These are phyloP conservation scores for Nesometra sesokonis DNA, from an alignment of 35 echinoderm and acorn worm species.

Conservation along the genomic window DNA sequence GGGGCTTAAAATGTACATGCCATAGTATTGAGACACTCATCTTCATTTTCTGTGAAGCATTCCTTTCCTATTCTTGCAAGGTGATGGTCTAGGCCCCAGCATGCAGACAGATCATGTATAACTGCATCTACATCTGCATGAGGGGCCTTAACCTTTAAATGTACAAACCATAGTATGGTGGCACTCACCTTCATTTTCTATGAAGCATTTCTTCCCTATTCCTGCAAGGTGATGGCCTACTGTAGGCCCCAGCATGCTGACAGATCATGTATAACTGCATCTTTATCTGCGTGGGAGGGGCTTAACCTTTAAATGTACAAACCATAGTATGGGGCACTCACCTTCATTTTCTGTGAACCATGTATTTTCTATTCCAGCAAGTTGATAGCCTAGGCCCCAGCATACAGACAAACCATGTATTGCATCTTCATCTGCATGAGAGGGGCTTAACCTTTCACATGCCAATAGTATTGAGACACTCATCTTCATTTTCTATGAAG, in stretches of 20 bases:
- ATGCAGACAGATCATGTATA: too few species aligned
- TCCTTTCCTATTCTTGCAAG: conserved; percentile 52
- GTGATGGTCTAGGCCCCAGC: conserved; percentile 58
- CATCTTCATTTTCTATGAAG: conserved; percentile 34
- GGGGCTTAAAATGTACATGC: too few species aligned
- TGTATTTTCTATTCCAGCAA: conserved; percentile 59
- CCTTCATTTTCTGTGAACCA: conserved; percentile 33
- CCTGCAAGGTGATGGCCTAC: conserved; percentile 61
- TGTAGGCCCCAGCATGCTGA: conserved; percentile 50
- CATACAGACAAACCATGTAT: conserved; percentile 27
- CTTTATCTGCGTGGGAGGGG: too few species aligned
- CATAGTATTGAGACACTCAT: background rate
- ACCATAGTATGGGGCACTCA: background rate
- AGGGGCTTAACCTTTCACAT: too few species aligned
- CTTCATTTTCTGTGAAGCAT: conserved; percentile 24
- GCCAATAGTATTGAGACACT: background rate
- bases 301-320: too few species aligned
- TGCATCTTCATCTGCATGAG: too few species aligned
- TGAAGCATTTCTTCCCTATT: conserved; percentile 39
- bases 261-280: too few species aligned
- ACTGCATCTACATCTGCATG: too few species aligned
- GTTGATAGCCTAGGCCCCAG: conserved; percentile 58
- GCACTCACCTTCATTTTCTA: conserved; percentile 37
- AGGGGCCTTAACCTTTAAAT: too few species aligned
- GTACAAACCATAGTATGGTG: too few species aligned